phyloP scores from a whole-genome alignment of 2,797 vertebrate species.

The Botia almorhae region DNA sequence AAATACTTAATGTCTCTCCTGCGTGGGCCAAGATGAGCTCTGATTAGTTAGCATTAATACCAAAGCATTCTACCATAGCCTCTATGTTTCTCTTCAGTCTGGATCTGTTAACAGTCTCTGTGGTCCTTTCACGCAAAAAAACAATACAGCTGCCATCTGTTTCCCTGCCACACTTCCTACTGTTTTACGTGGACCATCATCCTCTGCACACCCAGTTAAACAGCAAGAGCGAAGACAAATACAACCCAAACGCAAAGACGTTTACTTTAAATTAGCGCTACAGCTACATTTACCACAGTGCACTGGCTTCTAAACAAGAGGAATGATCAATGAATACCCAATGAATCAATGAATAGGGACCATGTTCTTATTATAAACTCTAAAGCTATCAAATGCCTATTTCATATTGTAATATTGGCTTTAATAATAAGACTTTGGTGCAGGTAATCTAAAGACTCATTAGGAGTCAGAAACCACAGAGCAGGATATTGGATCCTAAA shows the following conservation, averaged over 20 bases:
- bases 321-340: constrained; percentile 3
- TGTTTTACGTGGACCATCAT: constrained; percentile 44
- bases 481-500: too few species aligned
- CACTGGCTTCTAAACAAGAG: constrained; percentile 7
- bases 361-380: constrained; percentile 12
- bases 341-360: neutral
- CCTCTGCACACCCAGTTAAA: constrained; percentile 39
- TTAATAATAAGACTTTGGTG: neutral
- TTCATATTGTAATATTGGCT: constrained; percentile 16
- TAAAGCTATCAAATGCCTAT: neutral
- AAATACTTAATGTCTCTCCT: constrained; percentile 61
- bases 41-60: constrained; percentile 62
- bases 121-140: constrained; percentile 60
- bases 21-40: constrained; percentile 27
- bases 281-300: constrained; percentile 7
- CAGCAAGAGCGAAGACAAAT: constrained; percentile 36
- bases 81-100: constrained; percentile 20
- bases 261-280: constrained; percentile 47
- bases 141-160: constrained; percentile 67
- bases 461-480: too few species aligned
- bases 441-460: neutral
- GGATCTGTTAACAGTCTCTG: constrained; percentile 53
- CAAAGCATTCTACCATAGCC: constrained; percentile 45
- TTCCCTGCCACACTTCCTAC: constrained; percentile 51
- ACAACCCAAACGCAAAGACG: constrained; percentile 43